Evolutionary conservation across 2,797 vertebrate genomes (phyloP).

Genomic region (Phyllotis vaccarum): DNA sequence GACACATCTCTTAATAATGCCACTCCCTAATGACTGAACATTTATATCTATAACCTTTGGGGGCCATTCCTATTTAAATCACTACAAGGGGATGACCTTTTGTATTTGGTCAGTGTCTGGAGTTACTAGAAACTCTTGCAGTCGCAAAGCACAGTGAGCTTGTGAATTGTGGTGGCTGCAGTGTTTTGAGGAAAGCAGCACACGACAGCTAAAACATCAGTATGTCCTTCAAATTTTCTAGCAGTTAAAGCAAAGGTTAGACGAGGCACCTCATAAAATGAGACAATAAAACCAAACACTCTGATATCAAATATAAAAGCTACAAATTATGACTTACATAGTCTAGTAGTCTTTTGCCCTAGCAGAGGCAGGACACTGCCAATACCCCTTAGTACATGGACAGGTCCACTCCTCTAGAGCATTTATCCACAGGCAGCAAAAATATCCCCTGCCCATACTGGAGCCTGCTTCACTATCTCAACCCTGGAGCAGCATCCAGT

Average conservation of each 20-base stretch:
- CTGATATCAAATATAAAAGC: neutral
- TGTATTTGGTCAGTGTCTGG: neutral
- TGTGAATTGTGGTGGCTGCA: neutral
- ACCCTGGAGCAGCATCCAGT: neutral
- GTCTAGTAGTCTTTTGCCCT: neutral
- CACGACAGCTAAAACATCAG: neutral
- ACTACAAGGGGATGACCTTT: neutral
- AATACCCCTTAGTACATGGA: accelerated
- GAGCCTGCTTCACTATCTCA: neutral
- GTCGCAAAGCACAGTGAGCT: neutral
- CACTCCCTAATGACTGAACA: neutral
- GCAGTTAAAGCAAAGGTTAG: neutral
- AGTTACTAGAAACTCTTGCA: neutral
- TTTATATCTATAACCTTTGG: neutral
- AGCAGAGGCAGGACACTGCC: neutral
- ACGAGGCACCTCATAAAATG: neutral
- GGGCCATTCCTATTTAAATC: neutral
- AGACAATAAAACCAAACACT: neutral
- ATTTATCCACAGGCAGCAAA: neutral
- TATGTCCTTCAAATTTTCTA: neutral
- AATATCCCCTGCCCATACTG: neutral
- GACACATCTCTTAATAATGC: neutral
- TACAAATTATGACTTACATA: neutral
- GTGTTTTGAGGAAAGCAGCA: too few relatives aligned
- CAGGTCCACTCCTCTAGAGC: neutral